A percentile compares a stretch with the other conserved stretches of the same genome.
Conservation (phyloP, 2,113 vertebrate species). For the Pterocles orientalis region DNA sequence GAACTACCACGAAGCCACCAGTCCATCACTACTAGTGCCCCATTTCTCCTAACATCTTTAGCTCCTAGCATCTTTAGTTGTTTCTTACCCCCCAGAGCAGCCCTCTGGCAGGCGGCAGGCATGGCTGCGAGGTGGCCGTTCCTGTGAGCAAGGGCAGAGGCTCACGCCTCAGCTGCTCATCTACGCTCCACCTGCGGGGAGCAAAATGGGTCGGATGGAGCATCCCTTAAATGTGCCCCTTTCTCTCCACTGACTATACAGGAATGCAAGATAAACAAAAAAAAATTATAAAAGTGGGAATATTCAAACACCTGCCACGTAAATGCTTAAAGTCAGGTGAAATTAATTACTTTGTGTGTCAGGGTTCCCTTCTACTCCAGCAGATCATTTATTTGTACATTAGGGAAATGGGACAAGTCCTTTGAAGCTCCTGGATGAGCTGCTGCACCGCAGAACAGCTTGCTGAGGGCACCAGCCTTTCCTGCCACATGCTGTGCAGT, state of each 20-base stretch:
- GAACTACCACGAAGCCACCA: rapidly evolving
- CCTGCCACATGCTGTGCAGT: background rate
- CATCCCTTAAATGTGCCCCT: background rate
- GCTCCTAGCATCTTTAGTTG: background rate
- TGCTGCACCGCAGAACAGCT: background rate
- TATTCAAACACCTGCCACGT: rapidly evolving
- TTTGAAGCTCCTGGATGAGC: rapidly evolving
- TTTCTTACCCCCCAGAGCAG: background rate
- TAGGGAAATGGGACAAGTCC: background rate
- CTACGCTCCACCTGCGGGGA: background rate
- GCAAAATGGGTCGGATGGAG: background rate
- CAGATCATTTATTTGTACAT: background rate
- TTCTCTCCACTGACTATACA: background rate
- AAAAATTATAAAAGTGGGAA: background rate
- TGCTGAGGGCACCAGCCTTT: background rate
- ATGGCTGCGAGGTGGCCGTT: rapidly evolving
- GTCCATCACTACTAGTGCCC: background rate
- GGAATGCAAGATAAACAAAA: background rate
- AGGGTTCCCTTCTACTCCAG: background rate
- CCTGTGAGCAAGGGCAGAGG: background rate
- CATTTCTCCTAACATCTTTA: background rate
- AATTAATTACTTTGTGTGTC: background rate
- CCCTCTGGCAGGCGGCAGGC: background rate
- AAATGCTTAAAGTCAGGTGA: background rate
- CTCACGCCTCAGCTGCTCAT: background rate